Conservation (phyloP, 2,113 vertebrate species). For the Azemiops feae region DNA sequence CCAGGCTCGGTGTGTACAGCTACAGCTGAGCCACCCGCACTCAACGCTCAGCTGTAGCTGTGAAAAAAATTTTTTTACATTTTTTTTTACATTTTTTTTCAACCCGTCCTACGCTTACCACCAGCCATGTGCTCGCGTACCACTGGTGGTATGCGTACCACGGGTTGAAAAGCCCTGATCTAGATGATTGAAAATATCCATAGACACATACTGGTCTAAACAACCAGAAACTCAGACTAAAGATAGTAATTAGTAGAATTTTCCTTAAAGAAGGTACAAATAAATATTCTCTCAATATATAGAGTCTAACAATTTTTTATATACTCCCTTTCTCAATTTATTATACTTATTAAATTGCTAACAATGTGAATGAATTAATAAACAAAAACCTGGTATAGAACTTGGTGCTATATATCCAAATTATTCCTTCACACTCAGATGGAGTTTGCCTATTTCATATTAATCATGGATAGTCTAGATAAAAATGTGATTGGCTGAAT, state of each 20-base stretch:
- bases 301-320: neutral
- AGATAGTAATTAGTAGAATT: slow-evolving; percentile 45
- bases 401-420: neutral
- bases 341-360: neutral
- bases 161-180: too few relatives aligned
- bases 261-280: slow-evolving; percentile 17
- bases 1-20: too few relatives aligned
- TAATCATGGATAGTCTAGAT: neutral
- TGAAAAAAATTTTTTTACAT: too few relatives aligned
- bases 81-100: too few relatives aligned
- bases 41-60: too few relatives aligned
- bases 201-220: neutral
- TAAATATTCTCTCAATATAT: neutral
- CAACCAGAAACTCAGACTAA: slow-evolving; percentile 28
- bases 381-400: neutral
- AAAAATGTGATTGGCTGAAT: neutral
- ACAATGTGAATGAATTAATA: neutral
- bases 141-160: too few relatives aligned
- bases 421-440: neutral
- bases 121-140: too few relatives aligned
- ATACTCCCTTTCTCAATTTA: neutral
- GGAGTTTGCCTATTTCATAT: neutral
- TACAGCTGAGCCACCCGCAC: too few relatives aligned
- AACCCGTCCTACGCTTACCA: too few relatives aligned
- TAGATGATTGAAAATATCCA: neutral